Conservation (phyloP, 2,113 vertebrate species). For the Rhinoptilus africanus region DNA sequence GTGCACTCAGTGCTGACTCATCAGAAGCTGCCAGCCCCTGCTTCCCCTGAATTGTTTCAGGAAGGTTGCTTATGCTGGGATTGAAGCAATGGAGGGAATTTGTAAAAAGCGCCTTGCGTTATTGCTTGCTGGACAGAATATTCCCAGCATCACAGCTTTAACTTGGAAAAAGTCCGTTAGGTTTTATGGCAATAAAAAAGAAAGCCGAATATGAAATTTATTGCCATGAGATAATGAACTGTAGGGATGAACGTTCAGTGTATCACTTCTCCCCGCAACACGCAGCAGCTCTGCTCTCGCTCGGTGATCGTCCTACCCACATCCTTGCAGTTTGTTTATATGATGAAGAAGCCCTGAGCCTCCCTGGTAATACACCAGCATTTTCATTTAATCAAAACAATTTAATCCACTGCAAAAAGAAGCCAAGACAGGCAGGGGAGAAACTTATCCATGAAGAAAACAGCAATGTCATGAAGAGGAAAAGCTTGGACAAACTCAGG, state of each 20-base stretch:
- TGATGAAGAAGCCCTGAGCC: background rate
- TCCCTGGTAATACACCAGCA: background rate
- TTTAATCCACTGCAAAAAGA: background rate
- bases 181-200: constrained; percentile 25
- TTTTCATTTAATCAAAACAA: background rate
- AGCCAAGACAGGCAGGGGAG: background rate
- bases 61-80: background rate
- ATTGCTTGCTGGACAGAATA: constrained; percentile 31
- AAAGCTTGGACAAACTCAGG: background rate
- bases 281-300: background rate
- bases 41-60: background rate
- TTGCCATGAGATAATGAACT: constrained; percentile 47
- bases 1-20: background rate
- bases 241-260: background rate
- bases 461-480: background rate
- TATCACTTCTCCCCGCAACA: background rate
- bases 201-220: constrained; percentile 31
- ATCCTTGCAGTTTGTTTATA: background rate
- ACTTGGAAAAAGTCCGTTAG: constrained; percentile 40
- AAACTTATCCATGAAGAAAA: background rate
- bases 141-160: background rate
- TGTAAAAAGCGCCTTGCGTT: constrained; percentile 36
- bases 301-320: background rate
- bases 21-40: background rate
- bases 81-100: background rate